A percentile compares a stretch with the other conserved stretches of the same genome.
Conservation (phyloP, 64 coral and sea anemone genomes). For the Stichodactyla helianthus region DNA sequence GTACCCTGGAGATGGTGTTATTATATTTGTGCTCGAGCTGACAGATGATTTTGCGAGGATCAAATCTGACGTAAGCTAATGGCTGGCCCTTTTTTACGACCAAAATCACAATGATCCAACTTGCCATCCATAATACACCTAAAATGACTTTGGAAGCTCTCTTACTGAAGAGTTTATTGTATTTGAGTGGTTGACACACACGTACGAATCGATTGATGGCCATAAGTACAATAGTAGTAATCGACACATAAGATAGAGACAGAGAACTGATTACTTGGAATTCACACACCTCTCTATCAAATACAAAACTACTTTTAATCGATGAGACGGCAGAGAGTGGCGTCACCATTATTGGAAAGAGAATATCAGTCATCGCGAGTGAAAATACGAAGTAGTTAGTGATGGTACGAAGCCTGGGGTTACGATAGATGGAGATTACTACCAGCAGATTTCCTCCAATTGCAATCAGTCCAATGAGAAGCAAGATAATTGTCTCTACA, state of each 20-base stretch:
- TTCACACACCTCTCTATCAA: constrained; percentile 19
- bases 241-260: constrained; percentile 7
- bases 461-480: constrained; percentile 6
- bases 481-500: neutral
- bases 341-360: neutral
- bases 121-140: neutral
- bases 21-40: neutral
- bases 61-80: neutral
- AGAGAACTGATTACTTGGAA: constrained; percentile 22
- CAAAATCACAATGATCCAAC: neutral
- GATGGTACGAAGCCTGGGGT: constrained; percentile 22
- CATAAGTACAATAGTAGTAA: constrained; percentile 27
- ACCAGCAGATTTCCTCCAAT: constrained; percentile 33
- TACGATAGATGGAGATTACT: constrained; percentile 17
- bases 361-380: constrained; percentile 25
- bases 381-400: constrained; percentile 39
- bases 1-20: constrained; percentile 5
- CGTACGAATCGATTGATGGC: constrained; percentile 36
- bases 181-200: constrained; percentile 26
- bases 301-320: constrained; percentile 28
- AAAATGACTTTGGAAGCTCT: neutral
- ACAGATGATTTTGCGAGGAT: neutral
- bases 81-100: neutral
- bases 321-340: neutral
- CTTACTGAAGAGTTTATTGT: constrained; percentile 19